Evolutionary conservation across 2,797 vertebrate species (phyloP).

Genomic region (Eurystomus glaucurus): DNA sequence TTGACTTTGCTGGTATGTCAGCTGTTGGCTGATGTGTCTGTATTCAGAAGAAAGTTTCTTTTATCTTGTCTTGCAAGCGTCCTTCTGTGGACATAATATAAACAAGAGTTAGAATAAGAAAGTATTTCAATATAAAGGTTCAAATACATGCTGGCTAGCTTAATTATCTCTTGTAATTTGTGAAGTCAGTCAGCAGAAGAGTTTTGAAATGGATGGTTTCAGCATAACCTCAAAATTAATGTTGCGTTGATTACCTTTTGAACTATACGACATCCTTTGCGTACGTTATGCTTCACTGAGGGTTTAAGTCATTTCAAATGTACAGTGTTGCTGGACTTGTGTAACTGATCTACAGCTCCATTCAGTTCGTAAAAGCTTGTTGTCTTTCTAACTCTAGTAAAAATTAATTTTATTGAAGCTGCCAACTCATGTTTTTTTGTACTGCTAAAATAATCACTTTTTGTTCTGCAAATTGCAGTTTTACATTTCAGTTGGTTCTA

Average conservation of each 20-base stretch:
- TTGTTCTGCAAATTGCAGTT: conserved; percentile 30
- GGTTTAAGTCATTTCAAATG: background rate
- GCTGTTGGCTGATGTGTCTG: background rate
- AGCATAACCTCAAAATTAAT: background rate
- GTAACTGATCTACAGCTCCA: background rate
- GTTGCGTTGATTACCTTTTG: background rate
- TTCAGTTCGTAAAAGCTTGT: background rate
- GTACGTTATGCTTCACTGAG: rapidly evolving
- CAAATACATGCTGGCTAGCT: background rate
- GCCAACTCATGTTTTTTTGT: background rate
- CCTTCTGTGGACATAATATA: background rate
- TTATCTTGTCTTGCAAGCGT: background rate
- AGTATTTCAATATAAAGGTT: background rate
- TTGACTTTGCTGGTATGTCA: background rate
- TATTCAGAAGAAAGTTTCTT: background rate
- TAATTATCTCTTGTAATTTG: background rate
- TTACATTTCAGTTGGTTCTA: conserved; percentile 36
- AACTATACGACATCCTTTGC: background rate
- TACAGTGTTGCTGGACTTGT: background rate
- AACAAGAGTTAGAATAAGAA: background rate
- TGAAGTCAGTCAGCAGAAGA: background rate
- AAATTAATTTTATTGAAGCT: background rate
- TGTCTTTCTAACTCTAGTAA: background rate
- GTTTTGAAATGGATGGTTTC: background rate
- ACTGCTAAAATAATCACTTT: conserved; percentile 8